Conservation (phyloP, 2,797 vertebrate species). For the Cuculus canorus region DNA sequence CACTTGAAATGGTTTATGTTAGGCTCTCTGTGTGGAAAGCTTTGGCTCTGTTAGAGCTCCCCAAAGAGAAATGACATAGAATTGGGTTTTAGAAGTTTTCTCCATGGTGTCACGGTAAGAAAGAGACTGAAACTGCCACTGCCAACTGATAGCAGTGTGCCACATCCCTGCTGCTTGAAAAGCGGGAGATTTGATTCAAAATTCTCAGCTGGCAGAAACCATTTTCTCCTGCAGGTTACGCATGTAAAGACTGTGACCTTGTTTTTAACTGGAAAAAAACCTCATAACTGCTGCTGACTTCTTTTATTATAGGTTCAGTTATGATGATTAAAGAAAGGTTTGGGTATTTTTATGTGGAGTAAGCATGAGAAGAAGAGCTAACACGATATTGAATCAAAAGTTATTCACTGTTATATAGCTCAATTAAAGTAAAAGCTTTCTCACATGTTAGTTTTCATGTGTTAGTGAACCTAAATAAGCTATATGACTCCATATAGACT, state of each 20-base stretch:
- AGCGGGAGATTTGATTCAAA: background rate
- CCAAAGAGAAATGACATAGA: background rate
- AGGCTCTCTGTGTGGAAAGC: background rate
- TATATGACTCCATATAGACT: background rate
- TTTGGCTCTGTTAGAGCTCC: background rate
- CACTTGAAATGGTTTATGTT: background rate
- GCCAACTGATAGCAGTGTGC: background rate
- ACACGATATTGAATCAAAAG: background rate
- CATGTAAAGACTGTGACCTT: background rate
- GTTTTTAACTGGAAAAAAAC: background rate
- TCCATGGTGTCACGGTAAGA: background rate
- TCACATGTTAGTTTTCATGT: accelerated
- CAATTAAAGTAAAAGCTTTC: background rate
- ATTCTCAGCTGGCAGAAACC: background rate
- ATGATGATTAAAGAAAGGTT: background rate
- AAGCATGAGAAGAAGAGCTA: background rate
- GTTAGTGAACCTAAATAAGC: background rate
- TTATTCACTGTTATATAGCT: background rate
- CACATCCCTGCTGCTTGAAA: accelerated
- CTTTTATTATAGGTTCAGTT: background rate
- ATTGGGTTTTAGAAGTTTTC: background rate
- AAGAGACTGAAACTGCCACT: background rate
- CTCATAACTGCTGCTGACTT: background rate
- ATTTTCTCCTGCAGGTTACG: background rate
- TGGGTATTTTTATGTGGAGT: background rate